Base-by-base conservation (phyloP, 2,888 invertebrate genomes). In the Dioctria linearis region DNA sequence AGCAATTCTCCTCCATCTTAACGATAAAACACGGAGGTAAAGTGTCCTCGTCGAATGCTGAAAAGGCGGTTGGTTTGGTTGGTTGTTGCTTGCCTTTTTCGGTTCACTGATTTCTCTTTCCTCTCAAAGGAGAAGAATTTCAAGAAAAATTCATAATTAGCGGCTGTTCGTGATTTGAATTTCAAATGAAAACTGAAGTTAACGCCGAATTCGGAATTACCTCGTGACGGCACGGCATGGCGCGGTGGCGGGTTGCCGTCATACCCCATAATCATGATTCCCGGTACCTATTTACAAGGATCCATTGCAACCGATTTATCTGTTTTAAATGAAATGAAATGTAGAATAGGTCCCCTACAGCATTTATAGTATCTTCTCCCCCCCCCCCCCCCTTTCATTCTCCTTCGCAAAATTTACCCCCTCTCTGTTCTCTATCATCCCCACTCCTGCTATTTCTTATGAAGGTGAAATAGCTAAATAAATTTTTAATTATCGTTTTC, bases 131-230 rank as follows among this genome's bases (percentile, higher is more conserved):
- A 46, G 61, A 59, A 57, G 63, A 61, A 49, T 37, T 40, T 59
- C 40, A 43, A 63, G 51, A 76, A 76, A 63, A 63, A 63, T 63
- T 63, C 63, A 63, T 76, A 76, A 76, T 76, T 76, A 76, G 76
- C 76, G 76, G 76, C 76, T 76, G 76, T 76, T 76, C 76, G 76
- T 76, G 76, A 76, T 76, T 76, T 76, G 76, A 76, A 76, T 49
- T 76, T 76, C 63, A 76, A 76, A 76, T 76, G 49, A 49, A 76
- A 76, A 49, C 49, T 49, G 49, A 39, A 49, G 63, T 76, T 76
- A 76, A 76, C 63, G 39, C 63, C 63, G 63, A 43, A 13, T 43
- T 39, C 49, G 0, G 63, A 76, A 76, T 76, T 76, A 61, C 49
- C 76, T 59, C 2, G 25, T 25, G 25, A 25, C 25, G 25, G 25